Conservation (phyloP, 1,140 invertebrate genomes). For the Rhopalosiphum padi region DNA sequence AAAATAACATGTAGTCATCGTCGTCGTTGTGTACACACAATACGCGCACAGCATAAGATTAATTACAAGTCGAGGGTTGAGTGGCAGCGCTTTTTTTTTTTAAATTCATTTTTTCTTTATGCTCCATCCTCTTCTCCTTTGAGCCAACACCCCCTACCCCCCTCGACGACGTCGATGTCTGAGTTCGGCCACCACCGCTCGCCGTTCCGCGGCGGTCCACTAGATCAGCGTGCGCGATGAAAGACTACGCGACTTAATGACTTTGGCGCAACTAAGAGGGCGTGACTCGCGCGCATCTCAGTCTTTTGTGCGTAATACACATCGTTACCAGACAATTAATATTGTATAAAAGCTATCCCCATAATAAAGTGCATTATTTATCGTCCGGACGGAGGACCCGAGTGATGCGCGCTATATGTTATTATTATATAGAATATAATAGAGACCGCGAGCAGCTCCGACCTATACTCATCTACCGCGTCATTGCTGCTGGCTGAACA, state of each 20-base stretch:
- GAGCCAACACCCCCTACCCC: background rate
- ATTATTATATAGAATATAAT: background rate
- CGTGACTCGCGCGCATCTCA: conserved; percentile 38
- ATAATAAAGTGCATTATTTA: conserved; percentile 46
- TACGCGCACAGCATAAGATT: conserved; percentile 40
- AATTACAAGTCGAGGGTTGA: conserved; percentile 53
- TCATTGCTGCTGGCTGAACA: background rate
- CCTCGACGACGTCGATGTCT: background rate
- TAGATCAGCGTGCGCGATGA: background rate
- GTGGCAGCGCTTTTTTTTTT: background rate
- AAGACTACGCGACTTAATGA: conserved; percentile 41
- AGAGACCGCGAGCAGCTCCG: background rate
- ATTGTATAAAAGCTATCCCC: conserved; percentile 39
- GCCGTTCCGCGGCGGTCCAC: background rate
- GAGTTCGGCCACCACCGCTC: background rate
- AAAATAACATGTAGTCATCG: conserved; percentile 56
- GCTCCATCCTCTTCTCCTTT: background rate
- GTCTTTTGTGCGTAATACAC: conserved; percentile 46
- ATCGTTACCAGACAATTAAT: conserved; percentile 53
- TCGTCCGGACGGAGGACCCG: background rate
- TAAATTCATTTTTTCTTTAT: conserved; percentile 22
- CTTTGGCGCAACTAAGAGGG: conserved; percentile 49
- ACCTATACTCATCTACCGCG: background rate
- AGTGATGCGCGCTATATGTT: background rate
- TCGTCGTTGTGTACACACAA: conserved; percentile 12